These are phyloP conservation scores for Diogma glabrata DNA, from an alignment of 2,888 invertebrate genomes.

Conservation along the genomic window DNA sequence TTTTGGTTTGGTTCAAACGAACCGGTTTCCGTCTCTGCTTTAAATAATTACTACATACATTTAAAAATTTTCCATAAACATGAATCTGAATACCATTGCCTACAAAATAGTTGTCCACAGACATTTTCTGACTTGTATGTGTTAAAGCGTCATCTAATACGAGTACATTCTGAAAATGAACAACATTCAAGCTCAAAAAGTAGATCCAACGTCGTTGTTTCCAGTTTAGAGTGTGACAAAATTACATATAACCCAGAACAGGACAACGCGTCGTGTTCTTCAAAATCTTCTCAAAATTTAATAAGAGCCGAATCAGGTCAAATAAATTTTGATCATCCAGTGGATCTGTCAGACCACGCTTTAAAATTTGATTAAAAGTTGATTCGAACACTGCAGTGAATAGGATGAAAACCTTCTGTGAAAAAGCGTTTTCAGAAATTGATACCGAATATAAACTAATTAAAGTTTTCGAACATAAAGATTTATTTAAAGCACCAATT, in stretches of 20 bases:
- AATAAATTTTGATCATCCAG: too few species aligned
- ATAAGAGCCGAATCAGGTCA: too few species aligned
- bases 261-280: too few species aligned
- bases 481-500: background rate
- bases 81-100: constrained; percentile 2
- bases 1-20: too few species aligned
- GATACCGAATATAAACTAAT: background rate
- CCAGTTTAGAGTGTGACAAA: too few species aligned
- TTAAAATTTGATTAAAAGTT: background rate
- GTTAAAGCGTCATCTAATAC: background rate
- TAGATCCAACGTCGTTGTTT: background rate
- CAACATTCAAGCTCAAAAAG: background rate
- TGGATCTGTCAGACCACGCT: background rate
- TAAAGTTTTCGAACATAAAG: background rate
- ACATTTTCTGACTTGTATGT: background rate
- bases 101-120: constrained; percentile 1
- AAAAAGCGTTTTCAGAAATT: background rate
- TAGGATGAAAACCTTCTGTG: background rate
- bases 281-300: too few species aligned
- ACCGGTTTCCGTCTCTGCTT: too few species aligned
- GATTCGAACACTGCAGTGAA: background rate
- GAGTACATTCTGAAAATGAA: background rate
- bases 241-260: too few species aligned
- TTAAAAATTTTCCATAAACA: background rate
- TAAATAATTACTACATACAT: background rate